Conservation (phyloP, 2,797 vertebrate species). For the Hyperoplus immaculatus region DNA sequence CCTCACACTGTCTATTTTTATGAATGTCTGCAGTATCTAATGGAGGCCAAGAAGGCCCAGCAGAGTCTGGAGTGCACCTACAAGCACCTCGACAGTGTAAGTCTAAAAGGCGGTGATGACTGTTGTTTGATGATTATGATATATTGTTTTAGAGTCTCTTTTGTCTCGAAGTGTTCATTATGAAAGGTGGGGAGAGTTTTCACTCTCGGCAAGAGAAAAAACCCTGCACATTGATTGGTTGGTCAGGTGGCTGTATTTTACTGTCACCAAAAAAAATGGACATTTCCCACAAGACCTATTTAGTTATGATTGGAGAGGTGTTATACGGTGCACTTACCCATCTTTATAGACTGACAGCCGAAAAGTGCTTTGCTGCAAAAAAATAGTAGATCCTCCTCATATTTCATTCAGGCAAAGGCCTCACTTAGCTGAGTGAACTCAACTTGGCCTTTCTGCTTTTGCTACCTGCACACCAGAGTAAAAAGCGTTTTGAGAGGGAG, state of each 20-base stretch:
- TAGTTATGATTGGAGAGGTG: slow-evolving; percentile 26
- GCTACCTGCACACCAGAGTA: slow-evolving; percentile 82
- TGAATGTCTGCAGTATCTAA: slow-evolving; percentile 86
- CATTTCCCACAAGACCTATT: slow-evolving; percentile 12
- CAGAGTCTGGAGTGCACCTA: slow-evolving; percentile 91
- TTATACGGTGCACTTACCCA: not conserved
- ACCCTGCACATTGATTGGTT: slow-evolving; percentile 6
- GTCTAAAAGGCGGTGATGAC: slow-evolving; percentile 46
- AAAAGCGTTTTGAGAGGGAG: slow-evolving; percentile 92
- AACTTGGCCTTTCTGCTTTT: slow-evolving; percentile 21
- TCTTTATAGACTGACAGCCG: slow-evolving; percentile 26
- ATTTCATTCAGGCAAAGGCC: slow-evolving; percentile 38
- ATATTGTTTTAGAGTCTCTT: not conserved
- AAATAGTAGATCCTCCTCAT: slow-evolving; percentile 33
- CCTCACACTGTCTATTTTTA: slow-evolving; percentile 69
- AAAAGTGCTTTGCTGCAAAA: slow-evolving; percentile 20
- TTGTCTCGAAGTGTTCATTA: not conserved
- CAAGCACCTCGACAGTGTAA: slow-evolving; percentile 92
- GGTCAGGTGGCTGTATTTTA: slow-evolving; percentile 51
- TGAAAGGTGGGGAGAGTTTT: not conserved
- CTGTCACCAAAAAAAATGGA: slow-evolving; percentile 54
- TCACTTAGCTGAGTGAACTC: slow-evolving; percentile 10
- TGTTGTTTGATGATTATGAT: not conserved
- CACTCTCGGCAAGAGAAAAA: not conserved
- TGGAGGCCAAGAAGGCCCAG: slow-evolving; percentile 91